A percentile compares a stretch with the other conserved stretches of the same genome.
Conservation (phyloP, 2,888 invertebrate species). For the Erynnis tages region DNA sequence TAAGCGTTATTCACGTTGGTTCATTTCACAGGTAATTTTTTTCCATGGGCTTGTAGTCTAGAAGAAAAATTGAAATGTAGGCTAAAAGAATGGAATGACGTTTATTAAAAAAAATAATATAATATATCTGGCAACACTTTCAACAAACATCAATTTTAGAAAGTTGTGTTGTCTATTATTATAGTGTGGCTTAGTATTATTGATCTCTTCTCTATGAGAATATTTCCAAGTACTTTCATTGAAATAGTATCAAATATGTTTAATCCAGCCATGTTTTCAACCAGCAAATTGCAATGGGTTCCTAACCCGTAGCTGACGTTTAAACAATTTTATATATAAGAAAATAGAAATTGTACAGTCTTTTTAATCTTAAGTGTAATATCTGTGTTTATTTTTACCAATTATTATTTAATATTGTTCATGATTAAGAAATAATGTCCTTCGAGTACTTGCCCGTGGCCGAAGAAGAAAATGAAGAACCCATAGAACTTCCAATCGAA, state of each 20-base stretch:
- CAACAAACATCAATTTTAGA: slow-evolving; percentile 63
- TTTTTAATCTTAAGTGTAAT: slow-evolving; percentile 71
- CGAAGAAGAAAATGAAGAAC: slow-evolving; percentile 98
- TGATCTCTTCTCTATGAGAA: slow-evolving; percentile 50
- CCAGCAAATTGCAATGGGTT: slow-evolving; percentile 78
- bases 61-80: too few relatives aligned
- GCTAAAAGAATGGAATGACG: too few relatives aligned
- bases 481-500: slow-evolving; percentile 97
- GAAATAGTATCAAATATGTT: slow-evolving; percentile 50
- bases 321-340: slow-evolving; percentile 75
- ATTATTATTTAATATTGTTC: slow-evolving; percentile 66
- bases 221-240: slow-evolving; percentile 41
- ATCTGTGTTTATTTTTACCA: slow-evolving; percentile 70
- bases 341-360: slow-evolving; percentile 76
- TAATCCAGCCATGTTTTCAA: slow-evolving; percentile 71
- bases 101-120: too few relatives aligned
- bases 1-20: too few relatives aligned
- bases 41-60: too few relatives aligned
- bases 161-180: slow-evolving; percentile 64
- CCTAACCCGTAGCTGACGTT: slow-evolving; percentile 79
- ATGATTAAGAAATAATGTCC: slow-evolving; percentile 80
- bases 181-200: slow-evolving; percentile 46
- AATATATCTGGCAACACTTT: slow-evolving; percentile 44
- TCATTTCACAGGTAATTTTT: too few relatives aligned
- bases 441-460: slow-evolving; percentile 93